phyloP scores from a whole-genome alignment of 2,113 vertebrate genomes.

The Crotalus tigris region DNA sequence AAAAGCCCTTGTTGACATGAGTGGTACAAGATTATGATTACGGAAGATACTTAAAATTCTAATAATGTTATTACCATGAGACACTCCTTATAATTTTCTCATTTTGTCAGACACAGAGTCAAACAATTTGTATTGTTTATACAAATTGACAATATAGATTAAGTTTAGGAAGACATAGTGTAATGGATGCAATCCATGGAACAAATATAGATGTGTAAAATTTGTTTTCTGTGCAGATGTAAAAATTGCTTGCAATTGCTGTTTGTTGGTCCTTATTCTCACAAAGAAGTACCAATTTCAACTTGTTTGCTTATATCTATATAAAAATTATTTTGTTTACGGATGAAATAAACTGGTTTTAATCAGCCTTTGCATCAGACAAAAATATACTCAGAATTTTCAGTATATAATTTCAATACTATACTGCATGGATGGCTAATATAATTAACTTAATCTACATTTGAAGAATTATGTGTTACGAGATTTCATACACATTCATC shows the following conservation, averaged over 20 bases:
- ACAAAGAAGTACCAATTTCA: neutral
- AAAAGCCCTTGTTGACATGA: neutral
- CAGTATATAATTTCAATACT: neutral
- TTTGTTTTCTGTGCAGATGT: neutral
- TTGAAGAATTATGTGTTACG: neutral
- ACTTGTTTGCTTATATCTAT: neutral
- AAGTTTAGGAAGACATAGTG: neutral
- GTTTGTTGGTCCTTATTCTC: neutral
- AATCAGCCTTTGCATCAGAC: neutral
- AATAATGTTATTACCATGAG: neutral
- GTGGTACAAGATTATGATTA: neutral
- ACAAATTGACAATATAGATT: neutral
- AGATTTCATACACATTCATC: neutral
- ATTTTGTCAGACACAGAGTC: neutral
- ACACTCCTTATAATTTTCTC: neutral
- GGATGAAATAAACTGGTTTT: neutral
- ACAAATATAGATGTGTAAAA: neutral
- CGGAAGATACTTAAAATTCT: neutral
- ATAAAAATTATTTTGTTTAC: neutral
- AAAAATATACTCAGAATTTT: neutral
- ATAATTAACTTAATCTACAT: neutral
- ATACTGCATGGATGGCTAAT: neutral
- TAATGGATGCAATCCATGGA: neutral
- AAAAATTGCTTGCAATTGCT: neutral
- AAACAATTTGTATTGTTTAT: neutral